Percentiles rank a stretch among this genome's conserved stretches.
Evolutionary conservation across 1,140 invertebrate genomes (phyloP).

Genomic region (Bombus affinis): DNA sequence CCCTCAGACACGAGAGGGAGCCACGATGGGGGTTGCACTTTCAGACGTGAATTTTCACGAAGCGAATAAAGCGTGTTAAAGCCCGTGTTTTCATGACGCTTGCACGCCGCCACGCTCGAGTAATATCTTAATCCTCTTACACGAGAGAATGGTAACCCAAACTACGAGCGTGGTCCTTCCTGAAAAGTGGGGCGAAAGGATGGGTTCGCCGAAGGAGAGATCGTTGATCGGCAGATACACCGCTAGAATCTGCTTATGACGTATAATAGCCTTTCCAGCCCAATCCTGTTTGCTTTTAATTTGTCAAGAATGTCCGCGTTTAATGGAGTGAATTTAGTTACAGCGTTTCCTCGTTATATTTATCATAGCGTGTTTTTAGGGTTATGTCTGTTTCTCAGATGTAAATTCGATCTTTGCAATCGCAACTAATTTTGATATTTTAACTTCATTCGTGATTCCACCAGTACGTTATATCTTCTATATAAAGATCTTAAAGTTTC

Average conservation of each 20-base stretch:
- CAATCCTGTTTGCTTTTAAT: slow-evolving; percentile 23
- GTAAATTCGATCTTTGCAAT: too few relatives aligned
- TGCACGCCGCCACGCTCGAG: slow-evolving; percentile 43
- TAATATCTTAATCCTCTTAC: slow-evolving; percentile 74
- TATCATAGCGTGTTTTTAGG: too few relatives aligned
- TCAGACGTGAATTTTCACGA: slow-evolving; percentile 63
- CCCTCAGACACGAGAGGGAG: slow-evolving; percentile 50
- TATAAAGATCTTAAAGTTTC: too few relatives aligned
- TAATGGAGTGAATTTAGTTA: neutral
- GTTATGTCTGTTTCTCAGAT: too few relatives aligned
- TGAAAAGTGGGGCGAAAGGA: slow-evolving; percentile 36
- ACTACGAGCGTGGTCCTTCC: slow-evolving; percentile 3
- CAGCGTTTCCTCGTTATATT: neutral
- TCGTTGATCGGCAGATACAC: neutral
- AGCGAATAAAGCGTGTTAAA: slow-evolving; percentile 62
- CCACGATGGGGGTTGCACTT: slow-evolving; percentile 53
- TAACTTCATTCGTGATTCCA: too few relatives aligned
- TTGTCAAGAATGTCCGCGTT: neutral
- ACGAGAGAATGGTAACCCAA: slow-evolving; percentile 39
- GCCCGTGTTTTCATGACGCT: slow-evolving; percentile 54
- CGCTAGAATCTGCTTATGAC: neutral
- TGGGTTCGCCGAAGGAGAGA: neutral
- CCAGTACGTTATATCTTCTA: accelerated
- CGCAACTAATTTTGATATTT: too few relatives aligned
- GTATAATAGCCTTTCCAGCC: neutral